Base-by-base conservation (phyloP, 1,140 invertebrate genomes). In the Drosophila bifasciata region DNA sequence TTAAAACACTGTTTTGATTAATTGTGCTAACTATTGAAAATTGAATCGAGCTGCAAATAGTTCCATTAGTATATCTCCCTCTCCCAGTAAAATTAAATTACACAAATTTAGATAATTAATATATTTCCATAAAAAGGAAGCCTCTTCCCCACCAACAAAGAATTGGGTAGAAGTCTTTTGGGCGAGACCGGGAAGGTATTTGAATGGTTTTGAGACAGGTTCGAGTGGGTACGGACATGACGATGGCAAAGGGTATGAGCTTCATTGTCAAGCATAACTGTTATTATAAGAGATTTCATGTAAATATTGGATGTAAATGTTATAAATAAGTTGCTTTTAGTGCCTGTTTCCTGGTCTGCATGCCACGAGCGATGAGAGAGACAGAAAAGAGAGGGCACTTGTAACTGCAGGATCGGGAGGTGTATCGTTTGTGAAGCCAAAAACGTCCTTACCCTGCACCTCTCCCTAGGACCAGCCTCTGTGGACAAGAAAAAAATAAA, bases 261-360 rank as follows among this genome's bases (percentile, higher is more conserved):
- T 43, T 57, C 48, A 62, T 61, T 70, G 79, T 62, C 73, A 78
- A 77, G 83, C 81, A 88, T 88, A 86, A 86, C 81, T 81, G 81
- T 86, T 86, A 86, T 86, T 86, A 69, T 86, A 86, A 86, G 77
- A 81, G 83, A 86, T 86, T 86, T 86, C 81, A 73, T 86, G 81
- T 86, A 86, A 86, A 86, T 86, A 88, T 88, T 81, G 81, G 77
- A 88, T 86, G 81, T 86, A 88, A 86, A 88, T 64, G 81, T 75
- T 78, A 64, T 86, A 86, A 86, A 86, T 88, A 86, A 88, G 81
- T 83, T 69, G 83, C 83, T 86, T 86, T 86, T 88, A 86, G 83
- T 75, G 83, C 55, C 73, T 51, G 53, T 53, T 63, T 67, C 17
- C 52, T 39, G 41, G 55, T 36, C 28, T 25, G 25, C 25, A 23